Base-by-base conservation (phyloP, 2,888 invertebrate genomes). In the Ferdinandea cuprea region DNA sequence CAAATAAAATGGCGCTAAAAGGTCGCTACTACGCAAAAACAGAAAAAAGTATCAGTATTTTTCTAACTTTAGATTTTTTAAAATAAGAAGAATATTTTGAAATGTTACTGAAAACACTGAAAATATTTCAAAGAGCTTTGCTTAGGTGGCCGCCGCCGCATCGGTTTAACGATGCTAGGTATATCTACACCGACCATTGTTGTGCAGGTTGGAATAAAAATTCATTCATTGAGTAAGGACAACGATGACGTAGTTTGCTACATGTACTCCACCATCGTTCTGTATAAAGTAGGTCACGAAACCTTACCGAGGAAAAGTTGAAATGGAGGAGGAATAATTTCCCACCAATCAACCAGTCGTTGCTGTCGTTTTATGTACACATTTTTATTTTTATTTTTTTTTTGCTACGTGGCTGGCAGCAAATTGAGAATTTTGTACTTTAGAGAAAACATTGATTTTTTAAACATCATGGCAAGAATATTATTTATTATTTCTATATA, bases 151-250 rank as follows among this genome's bases (percentile, higher is more conserved):
- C 25, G 5, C 30, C 25, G 5, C 19, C 35, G 25, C 65, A 52
- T 37, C 28, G 48, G 59, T 56, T 25, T 44, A 48, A 35, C 25
- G 50, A 37, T 37, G 25, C 30, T n/a, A n/a, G n/a, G n/a, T n/a
- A n/a, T n/a, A n/a, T 21, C 8, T 17, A 17, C 17, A 15, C 17
- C 35, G 5, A 25, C 25, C 25, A 3, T 25, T 25, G 8, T 50
- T 50, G 44, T 66, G 37, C 56, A 69, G 40, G 56, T 77, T 56
- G 46, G 42, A 13, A n/a, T n/a, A n/a, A 72, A 69, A 73, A 78
- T 83, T 83, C 83, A 83, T 83, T 83, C 83, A 83, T 83, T 50
- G 78, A 83, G 78, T 83, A 78, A 83, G 83, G 83, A 83, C 83
- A 83, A 72, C 58, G 72, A 77, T 83, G 83, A 83, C 83, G 83